These are phyloP conservation scores for Diploptera punctata DNA, from an alignment of 2,888 invertebrate species.

Conservation along the genomic window DNA sequence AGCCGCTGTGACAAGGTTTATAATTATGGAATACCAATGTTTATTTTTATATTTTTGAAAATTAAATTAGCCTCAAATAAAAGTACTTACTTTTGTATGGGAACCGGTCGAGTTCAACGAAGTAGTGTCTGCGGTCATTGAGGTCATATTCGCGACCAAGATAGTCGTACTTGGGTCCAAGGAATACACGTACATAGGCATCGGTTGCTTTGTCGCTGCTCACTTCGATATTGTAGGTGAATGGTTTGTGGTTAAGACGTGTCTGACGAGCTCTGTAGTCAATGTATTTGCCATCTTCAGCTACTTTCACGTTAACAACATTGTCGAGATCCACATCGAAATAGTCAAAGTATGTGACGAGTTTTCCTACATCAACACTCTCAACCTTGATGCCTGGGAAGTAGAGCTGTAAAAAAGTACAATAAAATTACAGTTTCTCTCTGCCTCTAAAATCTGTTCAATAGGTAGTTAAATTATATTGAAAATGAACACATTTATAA, in stretches of 20 bases:
- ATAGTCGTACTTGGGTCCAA: slow-evolving; percentile 73
- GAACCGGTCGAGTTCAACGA: slow-evolving; percentile 68
- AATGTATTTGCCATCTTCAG: slow-evolving; percentile 52
- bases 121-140: slow-evolving; percentile 64
- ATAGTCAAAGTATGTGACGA: slow-evolving; percentile 74
- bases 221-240: slow-evolving; percentile 65
- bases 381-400: no score
- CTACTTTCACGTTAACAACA: slow-evolving; percentile 59
- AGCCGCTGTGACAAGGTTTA: no score
- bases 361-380: no score
- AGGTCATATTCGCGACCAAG: slow-evolving; percentile 60
- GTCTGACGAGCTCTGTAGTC: slow-evolving; percentile 69
- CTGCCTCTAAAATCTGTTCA: no score
- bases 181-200: slow-evolving; percentile 67
- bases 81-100: slow-evolving; percentile 59
- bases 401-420: no score
- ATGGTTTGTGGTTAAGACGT: slow-evolving; percentile 74
- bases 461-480: no score
- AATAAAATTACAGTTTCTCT: no score
- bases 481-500: no score
- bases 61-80: no score
- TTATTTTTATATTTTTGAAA: no score
- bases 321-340: slow-evolving; percentile 70
- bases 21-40: no score
- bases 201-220: slow-evolving; percentile 64